Conservation (phyloP, 2,113 vertebrate genomes). For the Cathartes aura region DNA sequence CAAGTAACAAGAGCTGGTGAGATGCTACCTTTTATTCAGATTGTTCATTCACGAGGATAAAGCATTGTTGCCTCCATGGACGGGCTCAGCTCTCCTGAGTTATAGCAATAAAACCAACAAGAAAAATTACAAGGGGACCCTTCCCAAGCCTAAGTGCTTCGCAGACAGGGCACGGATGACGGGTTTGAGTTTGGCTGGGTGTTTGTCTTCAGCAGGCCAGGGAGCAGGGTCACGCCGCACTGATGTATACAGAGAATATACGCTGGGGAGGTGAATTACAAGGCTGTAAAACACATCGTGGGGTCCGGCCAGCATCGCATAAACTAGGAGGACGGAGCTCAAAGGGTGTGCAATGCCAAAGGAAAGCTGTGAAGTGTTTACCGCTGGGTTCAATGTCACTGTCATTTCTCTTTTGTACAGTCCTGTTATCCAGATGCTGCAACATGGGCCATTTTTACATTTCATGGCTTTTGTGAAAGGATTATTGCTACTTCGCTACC, state of each 20-base stretch:
- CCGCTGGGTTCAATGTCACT: background rate
- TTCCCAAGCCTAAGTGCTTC: background rate
- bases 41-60: background rate
- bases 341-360: background rate
- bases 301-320: background rate
- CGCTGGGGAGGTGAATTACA: background rate
- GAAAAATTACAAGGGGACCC: background rate
- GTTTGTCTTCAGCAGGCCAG: background rate
- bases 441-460: background rate
- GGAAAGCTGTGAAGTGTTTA: constrained; percentile 18
- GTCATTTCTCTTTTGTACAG: background rate
- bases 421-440: background rate
- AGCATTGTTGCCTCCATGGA: background rate
- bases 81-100: background rate
- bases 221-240: background rate
- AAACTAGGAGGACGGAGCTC: background rate
- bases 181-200: background rate
- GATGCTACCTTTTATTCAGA: background rate
- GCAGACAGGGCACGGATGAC: rapidly evolving
- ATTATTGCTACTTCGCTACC: background rate
- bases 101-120: background rate
- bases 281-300: background rate
- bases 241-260: background rate
- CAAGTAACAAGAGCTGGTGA: background rate
- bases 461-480: background rate